phyloP scores from a whole-genome alignment of 2,113 vertebrate species.

The Trematomus loennbergii region DNA sequence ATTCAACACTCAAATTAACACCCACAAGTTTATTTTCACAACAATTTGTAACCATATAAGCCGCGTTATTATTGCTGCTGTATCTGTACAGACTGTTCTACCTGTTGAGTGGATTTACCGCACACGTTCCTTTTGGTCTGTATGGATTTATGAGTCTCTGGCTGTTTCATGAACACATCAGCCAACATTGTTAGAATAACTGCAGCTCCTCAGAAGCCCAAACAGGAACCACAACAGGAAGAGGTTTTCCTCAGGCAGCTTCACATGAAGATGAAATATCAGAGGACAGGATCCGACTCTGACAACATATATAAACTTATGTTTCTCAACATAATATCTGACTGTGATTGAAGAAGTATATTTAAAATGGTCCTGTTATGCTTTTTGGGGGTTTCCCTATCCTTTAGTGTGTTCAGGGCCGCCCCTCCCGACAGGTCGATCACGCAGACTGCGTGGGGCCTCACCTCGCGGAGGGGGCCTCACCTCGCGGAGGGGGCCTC shows the following conservation, averaged over 20 bases:
- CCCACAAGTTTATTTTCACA: slow-evolving; percentile 14
- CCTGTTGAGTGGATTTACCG: slow-evolving; percentile 38
- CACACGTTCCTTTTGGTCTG: neutral
- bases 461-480: too few species aligned
- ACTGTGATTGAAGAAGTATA: too few species aligned
- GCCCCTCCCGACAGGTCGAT: too few species aligned
- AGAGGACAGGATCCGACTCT: slow-evolving; percentile 1
- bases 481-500: too few species aligned
- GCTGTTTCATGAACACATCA: neutral
- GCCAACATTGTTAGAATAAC: slow-evolving; percentile 55
- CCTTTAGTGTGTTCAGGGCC: too few species aligned
- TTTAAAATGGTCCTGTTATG: too few species aligned
- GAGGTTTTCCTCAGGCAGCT: neutral
- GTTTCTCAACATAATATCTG: neutral
- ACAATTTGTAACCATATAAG: slow-evolving; percentile 6
- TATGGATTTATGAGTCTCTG: slow-evolving; percentile 35
- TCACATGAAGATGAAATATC: neutral
- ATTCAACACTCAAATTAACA: neutral
- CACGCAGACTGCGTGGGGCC: too few species aligned
- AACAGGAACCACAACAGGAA: slow-evolving; percentile 45
- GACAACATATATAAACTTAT: neutral
- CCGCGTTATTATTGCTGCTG: neutral
- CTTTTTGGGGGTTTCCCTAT: too few species aligned
- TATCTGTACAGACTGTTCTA: neutral
- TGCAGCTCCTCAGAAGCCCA: slow-evolving; percentile 33